Conservation (phyloP, 2,113 vertebrate species). For the Lepisosteus oculatus region DNA sequence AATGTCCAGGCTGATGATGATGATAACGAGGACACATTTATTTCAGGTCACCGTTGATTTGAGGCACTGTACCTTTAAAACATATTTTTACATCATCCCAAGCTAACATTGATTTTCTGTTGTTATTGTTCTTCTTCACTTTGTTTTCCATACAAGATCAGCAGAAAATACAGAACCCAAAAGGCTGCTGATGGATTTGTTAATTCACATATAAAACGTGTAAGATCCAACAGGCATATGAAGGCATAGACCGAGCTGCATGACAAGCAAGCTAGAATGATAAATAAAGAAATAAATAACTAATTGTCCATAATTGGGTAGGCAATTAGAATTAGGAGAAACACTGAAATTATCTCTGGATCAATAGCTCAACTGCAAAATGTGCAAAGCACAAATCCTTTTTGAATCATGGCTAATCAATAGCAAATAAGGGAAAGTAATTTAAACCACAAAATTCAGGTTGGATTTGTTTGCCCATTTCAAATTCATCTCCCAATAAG, state of each 20-base stretch:
- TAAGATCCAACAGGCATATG: neutral
- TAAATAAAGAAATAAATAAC: neutral
- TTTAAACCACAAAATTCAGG: neutral
- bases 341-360: conserved; percentile 33
- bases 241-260: neutral
- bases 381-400: conserved; percentile 34
- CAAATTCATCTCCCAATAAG: neutral
- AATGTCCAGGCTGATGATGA: too few relatives aligned
- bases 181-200: conserved; percentile 55
- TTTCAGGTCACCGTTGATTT: neutral
- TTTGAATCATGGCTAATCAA: conserved; percentile 13
- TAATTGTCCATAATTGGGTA: conserved; percentile 20
- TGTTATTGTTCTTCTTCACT: conserved; percentile 45
- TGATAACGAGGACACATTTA: too few relatives aligned
- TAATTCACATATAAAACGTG: conserved; percentile 35
- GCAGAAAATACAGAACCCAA: conserved; percentile 71
- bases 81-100: conserved; percentile 37
- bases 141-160: conserved; percentile 61
- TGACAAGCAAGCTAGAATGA: neutral
- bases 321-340: conserved; percentile 35
- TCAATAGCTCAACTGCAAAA: conserved; percentile 58
- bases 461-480: neutral
- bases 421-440: conserved; percentile 12
- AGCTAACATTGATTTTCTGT: conserved; percentile 72
- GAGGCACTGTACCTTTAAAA: conserved; percentile 50